Conservation (phyloP, 2,888 invertebrate species). For the Trimorus sp. region DNA sequence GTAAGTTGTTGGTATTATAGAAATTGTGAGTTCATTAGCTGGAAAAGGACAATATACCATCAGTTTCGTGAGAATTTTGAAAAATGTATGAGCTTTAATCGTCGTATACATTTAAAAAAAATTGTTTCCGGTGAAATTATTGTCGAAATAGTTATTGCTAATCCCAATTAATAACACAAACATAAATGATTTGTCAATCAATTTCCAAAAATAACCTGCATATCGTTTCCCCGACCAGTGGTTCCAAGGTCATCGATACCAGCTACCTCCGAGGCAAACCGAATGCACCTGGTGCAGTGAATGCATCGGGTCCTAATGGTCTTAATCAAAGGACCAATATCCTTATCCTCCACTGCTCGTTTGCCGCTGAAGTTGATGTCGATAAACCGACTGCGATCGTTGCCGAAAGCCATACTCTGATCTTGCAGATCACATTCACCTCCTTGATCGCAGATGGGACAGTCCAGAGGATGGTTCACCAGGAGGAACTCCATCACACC, state of each 20-base stretch:
- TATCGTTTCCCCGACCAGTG: conserved; percentile 95
- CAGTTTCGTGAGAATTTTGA: no score
- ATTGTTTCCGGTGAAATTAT: no score
- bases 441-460: conserved; percentile 99
- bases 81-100: no score
- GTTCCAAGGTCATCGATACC: conserved; percentile 98
- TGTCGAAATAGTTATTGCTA: no score
- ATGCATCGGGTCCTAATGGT: conserved; percentile 99
- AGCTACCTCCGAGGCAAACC: conserved; percentile 99
- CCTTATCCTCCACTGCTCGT: conserved; percentile 99
- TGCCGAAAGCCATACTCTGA: conserved; percentile 99
- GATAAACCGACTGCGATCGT: conserved; percentile 94
- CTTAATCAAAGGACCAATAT: conserved; percentile 98
- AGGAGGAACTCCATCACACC: conserved; percentile 99
- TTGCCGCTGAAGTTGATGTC: conserved; percentile 96
- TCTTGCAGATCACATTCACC: conserved; percentile 97
- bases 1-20: no score
- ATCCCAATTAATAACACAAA: no score
- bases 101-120: no score
- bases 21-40: no score
- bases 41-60: no score
- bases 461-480: conserved; percentile 99
- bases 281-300: conserved; percentile 98
- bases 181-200: no score
- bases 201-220: conserved; percentile 87